Conservation (phyloP, 2,113 vertebrate genomes). For the Neolamprologus sp. region DNA sequence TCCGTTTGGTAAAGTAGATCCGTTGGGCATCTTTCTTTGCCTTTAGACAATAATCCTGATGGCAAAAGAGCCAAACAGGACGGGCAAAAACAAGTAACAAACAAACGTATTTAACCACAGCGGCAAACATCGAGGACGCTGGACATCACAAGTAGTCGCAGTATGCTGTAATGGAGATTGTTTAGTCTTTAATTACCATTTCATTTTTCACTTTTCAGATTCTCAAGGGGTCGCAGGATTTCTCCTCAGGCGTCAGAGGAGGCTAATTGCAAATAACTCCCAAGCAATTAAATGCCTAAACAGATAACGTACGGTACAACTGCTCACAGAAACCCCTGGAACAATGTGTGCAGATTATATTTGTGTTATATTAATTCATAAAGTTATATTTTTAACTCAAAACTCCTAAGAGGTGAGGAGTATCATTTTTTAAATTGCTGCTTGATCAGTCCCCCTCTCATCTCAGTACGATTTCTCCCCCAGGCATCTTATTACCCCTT, state of each 20-base stretch:
- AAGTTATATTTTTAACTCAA: background rate
- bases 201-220: background rate
- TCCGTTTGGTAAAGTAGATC: background rate
- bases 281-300: background rate
- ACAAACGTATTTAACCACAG: background rate
- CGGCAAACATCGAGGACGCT: background rate
- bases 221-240: background rate
- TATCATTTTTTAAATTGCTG: background rate
- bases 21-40: accelerated
- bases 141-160: background rate
- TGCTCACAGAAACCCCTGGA: background rate
- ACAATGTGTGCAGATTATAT: background rate
- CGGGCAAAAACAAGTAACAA: background rate
- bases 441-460: background rate
- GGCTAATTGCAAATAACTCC: background rate
- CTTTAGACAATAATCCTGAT: accelerated
- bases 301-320: background rate
- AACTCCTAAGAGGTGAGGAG: background rate
- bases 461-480: background rate
- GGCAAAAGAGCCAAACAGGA: background rate
- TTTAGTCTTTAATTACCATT: background rate
- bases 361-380: background rate
- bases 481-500: background rate
- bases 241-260: background rate
- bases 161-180: background rate